These are phyloP conservation scores for Dendrocincla fuliginosa DNA, from an alignment of 2,797 vertebrate genomes.

Conservation along the genomic window DNA sequence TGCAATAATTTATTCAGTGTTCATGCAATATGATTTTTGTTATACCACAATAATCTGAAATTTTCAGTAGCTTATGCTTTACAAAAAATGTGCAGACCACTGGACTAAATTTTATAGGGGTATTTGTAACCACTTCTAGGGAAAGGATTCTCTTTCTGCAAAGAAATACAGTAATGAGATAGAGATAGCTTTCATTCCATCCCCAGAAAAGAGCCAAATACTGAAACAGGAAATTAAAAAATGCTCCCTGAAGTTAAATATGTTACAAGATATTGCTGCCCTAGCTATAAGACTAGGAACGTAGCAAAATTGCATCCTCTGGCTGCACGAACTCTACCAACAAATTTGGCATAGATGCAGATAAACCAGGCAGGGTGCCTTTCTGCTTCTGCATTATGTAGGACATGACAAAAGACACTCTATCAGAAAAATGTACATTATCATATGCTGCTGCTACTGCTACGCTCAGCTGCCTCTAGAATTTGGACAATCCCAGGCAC, in stretches of 20 bases:
- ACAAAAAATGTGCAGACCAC: not conserved
- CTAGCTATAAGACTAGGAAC: not conserved
- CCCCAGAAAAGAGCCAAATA: not conserved
- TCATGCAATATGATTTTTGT: not conserved
- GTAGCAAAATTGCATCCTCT: not conserved
- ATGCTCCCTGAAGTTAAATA: not conserved
- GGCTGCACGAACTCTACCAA: not conserved
- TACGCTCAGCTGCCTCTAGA: not conserved
- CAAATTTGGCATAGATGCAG: not conserved
- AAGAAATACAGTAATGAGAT: not conserved
- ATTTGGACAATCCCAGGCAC: not conserved
- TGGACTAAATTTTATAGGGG: not conserved
- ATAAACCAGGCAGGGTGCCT: not conserved
- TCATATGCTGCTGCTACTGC: not conserved
- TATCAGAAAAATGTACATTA: not conserved
- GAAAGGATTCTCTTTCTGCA: not conserved
- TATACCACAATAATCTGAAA: not conserved
- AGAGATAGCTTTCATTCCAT: not conserved
- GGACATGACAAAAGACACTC: not conserved
- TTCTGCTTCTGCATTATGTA: not conserved
- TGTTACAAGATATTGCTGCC: not conserved
- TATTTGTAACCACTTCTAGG: not conserved
- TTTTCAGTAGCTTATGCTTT: not conserved
- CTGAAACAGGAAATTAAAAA: slow-evolving; percentile 43
- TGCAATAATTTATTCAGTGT: not conserved